Percentiles rank a stretch among this genome's conserved stretches.
Evolutionary conservation across 2,888 invertebrate species (phyloP).

Genomic region (Stramonita haemastoma): DNA sequence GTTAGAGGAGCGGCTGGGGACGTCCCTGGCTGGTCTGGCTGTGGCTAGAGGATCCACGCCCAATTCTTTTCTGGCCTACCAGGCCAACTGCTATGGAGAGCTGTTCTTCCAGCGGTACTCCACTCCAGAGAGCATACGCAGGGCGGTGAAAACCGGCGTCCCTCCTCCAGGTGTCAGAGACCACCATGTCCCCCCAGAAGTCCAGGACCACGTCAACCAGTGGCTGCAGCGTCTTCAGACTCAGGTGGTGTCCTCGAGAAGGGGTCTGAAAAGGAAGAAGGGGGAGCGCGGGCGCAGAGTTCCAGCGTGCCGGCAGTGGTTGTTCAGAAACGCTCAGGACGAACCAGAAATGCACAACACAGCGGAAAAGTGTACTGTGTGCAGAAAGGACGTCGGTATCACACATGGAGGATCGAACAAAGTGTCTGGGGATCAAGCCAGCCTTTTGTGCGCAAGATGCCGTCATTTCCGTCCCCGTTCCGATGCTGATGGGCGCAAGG

Average conservation of each 20-base stretch:
- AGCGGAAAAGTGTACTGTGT: background rate
- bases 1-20: conserved; percentile 32
- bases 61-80: conserved; percentile 5
- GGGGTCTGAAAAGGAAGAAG: background rate
- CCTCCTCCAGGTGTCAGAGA: background rate
- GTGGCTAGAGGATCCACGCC: background rate
- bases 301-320: background rate
- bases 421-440: background rate
- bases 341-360: background rate
- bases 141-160: conserved; percentile 30
- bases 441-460: background rate
- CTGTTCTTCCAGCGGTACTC: conserved; percentile 57
- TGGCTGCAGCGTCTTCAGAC: conserved; percentile 31
- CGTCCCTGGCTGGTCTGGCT: conserved; percentile 33
- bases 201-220: background rate
- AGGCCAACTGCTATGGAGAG: conserved; percentile 61
- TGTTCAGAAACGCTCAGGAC: background rate
- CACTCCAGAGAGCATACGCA: conserved; percentile 3
- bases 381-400: background rate
- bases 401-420: background rate
- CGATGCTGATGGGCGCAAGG: background rate
- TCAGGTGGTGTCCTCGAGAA: conserved; percentile 3
- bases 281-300: too few relatives aligned
- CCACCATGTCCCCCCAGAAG: background rate
- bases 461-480: background rate